phyloP scores from a whole-genome alignment of 2,888 invertebrate genomes.

The Reticulitermes lucifugus region DNA sequence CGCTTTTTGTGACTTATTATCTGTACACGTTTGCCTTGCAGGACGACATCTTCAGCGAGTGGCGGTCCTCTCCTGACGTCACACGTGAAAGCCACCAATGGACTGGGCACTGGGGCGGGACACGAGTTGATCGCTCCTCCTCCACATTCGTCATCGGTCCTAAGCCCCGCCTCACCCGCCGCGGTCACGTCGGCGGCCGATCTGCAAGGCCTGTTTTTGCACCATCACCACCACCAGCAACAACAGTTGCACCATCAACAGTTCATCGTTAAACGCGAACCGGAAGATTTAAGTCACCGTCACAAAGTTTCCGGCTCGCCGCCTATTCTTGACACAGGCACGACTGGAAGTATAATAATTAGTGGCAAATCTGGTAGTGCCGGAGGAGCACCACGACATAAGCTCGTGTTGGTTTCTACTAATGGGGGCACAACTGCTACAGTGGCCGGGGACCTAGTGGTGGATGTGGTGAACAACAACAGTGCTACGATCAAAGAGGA shows the following conservation, averaged over 20 bases:
- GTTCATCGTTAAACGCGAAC: slow-evolving; percentile 81
- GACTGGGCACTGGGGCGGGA: slow-evolving; percentile 65
- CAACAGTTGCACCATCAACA: slow-evolving; percentile 53
- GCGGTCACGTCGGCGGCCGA: slow-evolving; percentile 68
- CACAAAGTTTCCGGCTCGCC: slow-evolving; percentile 75
- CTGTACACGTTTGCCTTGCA: slow-evolving; percentile 37
- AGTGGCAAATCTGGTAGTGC: slow-evolving; percentile 63
- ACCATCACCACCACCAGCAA: slow-evolving; percentile 54
- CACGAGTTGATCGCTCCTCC: slow-evolving; percentile 65
- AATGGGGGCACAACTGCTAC: slow-evolving; percentile 58
- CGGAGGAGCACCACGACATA: slow-evolving; percentile 70
- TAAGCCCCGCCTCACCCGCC: slow-evolving; percentile 56
- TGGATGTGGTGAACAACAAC: slow-evolving; percentile 65
- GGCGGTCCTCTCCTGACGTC: slow-evolving; percentile 70
- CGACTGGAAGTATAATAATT: slow-evolving; percentile 66
- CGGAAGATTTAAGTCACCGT: slow-evolving; percentile 82
- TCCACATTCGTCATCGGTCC: slow-evolving; percentile 58
- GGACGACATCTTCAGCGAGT: slow-evolving; percentile 57
- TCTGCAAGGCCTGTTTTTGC: slow-evolving; percentile 68
- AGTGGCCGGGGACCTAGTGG: slow-evolving; percentile 64
- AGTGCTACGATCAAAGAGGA: slow-evolving; percentile 65
- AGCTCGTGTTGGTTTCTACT: slow-evolving; percentile 66
- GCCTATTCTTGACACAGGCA: slow-evolving; percentile 63
- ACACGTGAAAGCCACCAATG: slow-evolving; percentile 77
- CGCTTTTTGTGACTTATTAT: slow-evolving; percentile 30